Conservation (phyloP, 1,140 invertebrate species). For the Drosophila cardini region DNA sequence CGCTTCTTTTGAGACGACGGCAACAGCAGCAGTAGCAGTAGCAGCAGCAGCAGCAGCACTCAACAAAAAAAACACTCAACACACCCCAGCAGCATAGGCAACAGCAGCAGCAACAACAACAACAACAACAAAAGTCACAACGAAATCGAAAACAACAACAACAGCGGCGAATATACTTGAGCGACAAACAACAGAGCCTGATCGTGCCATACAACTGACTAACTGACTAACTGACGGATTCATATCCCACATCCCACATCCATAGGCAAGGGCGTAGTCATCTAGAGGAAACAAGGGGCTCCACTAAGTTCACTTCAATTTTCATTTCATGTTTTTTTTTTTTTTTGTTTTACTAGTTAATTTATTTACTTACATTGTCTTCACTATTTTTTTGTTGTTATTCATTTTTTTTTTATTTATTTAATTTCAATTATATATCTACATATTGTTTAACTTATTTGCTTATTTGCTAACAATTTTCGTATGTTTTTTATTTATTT, state of each 20-base stretch:
- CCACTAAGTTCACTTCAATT: no score
- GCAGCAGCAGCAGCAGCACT: background rate
- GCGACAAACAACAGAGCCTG: constrained; percentile 50
- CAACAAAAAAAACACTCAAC: constrained; percentile 25
- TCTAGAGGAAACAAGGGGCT: constrained; percentile 8
- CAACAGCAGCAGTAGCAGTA: constrained; percentile 1
- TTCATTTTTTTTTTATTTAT: no score
- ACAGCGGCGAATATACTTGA: constrained; percentile 7
- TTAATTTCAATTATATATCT: no score
- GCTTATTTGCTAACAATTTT: no score
- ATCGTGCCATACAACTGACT: constrained; percentile 44
- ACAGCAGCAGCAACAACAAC: constrained; percentile 6
- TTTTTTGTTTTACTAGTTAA: no score
- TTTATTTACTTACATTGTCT: no score
- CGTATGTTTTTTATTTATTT: no score
- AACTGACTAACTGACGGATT: constrained; percentile 22
- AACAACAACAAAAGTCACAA: background rate
- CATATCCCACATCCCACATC: constrained; percentile 28
- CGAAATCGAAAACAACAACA: background rate
- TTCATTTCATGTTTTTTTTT: no score
- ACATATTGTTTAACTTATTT: no score
- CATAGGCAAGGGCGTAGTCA: constrained; percentile 13
- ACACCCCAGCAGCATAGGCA: background rate
- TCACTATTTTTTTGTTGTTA: no score
- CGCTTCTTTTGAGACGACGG: constrained; percentile 14